Evolutionary conservation across 2,797 vertebrate genomes (phyloP), one percentile per base, ranked within the genome.

Genomic region (Echiichthys vipera): DNA sequence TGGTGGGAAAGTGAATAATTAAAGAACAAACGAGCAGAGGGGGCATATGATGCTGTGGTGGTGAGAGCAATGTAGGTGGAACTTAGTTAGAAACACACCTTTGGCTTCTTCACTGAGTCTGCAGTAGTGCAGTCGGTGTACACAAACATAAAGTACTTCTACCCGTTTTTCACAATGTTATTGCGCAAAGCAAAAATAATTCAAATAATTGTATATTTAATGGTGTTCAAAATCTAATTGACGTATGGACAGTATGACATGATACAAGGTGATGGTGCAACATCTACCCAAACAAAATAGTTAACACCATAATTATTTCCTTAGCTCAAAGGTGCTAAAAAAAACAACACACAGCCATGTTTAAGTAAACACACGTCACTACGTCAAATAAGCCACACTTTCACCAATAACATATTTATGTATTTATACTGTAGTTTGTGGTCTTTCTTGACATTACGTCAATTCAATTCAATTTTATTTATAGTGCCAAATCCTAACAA

Each of bases 41-140:
- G 40, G 64, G 43, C 10, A 42, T n/a, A 22, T 39, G 70, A 43
- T 53, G 70, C 71, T 50, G 45, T 22, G 17, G 25, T 54, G 59
- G 24, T 42, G 66, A 74, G 55, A 71, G 65, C 46, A 13, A 61
- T 27, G 79, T 78, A 42, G 78, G 67, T 29, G 72, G 81, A 80
- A 57, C 5, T 3, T 30, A 55, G 73, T 71, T 64, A 22, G 49
- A 76, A 70, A 40, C 50, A 32, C 30, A 67, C 53, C 56, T 39
- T 34, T 57, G 17, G 20, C 50, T 55, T 63, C 34, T 54, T 53
- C 13, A 20, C 47, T 12, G 7, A 61, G 25, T 32, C 37, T 20
- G 25, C 61, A 25, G 12, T 14, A 25, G 11, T 20, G 13, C 32
- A 27, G 10, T 11, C 30, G 7, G 25, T 42, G 30, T 5, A 34